Evolutionary conservation across 2,113 vertebrate species (phyloP), one percentile per base, ranked within the genome.

Genomic region (Silurus asotus): DNA sequence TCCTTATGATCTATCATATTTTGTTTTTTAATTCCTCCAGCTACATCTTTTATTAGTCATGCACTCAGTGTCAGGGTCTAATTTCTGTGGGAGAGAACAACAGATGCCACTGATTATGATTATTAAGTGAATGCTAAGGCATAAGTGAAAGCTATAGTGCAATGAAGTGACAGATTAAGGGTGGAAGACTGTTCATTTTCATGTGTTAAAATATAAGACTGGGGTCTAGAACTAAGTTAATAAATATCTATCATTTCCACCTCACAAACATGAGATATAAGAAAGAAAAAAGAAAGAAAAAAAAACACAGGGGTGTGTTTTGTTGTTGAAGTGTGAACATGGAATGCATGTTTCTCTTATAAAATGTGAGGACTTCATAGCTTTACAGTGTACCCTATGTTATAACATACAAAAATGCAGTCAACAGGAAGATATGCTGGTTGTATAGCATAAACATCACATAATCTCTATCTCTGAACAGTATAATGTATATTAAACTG

Each of bases 131-230:
- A 96, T 95, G 96, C 97, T 97, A 97, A 94, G 95, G 96, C 96
- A 96, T 94, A 97, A 98, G 97, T 97, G 97, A 98, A 98, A 98
- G 98, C 97, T 97, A 98, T 98, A 98, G 96, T 96, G 96, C 96
- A 98, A 98, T 99, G 99, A 97, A 99, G 97, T 98, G 97, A 99
- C 96, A 98, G 96, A 99, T 97, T 97, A 97, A 96, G 96, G 95
- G 95, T 94, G 95, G 96, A 94, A 96, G 95, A 94, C 94, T 96
- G 96, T 96, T 98, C 96, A 19, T 98, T 98, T 98, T 97, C 97
- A 98, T 97, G 96, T 97, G 96, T 98, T 74, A 74, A 97, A 97
- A 97, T 96, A 98, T 97, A 96, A 97, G 95, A 93, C 61, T 89
- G 97, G 97, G 96, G 95, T 95, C 96, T 62, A 93, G 95, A 96